Evolutionary conservation across 1,140 invertebrate species (phyloP), one percentile per base, ranked within the genome.

Genomic region (Drosophila repletoides): DNA sequence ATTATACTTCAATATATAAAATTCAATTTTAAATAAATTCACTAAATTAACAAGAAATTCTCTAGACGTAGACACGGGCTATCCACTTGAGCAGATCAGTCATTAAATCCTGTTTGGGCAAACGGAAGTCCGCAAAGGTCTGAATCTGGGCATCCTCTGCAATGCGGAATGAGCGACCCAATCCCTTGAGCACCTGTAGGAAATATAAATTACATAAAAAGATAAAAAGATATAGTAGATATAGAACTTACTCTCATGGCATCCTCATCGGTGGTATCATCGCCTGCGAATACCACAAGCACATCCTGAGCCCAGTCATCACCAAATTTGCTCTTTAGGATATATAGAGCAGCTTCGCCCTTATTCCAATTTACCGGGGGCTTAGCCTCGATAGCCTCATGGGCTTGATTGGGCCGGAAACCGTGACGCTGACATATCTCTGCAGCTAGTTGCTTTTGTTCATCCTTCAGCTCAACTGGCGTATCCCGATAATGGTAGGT

Each of bases 361-460:
- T 98, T 97, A 86, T 97, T 95, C 96, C 96, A 97, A 74, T 96
- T 93, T 0, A 97, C 96, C 1, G 96, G 96, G 5, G 96, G 96
- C 73, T 95, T 95, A 0, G 96, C 96, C 90, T 98, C 96, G 14
- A 97, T 93, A 0, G 96, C 96, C 77, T 95, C 96, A 86, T 96
- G 96, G 1, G 95, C 96, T 21, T 93, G 90, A 63, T 93, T 95
- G 2, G 95, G 93, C 67, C 93, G 93, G 88, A 97, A 97, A 1
- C 95, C 96, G 2, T 93, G 92, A 9, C 92, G 92, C 64, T 93
- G 92, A 76, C 97, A 97, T 29, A 97, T 91, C 38, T 92, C 91
- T 31, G 92, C 92, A 0, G 95, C 95, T 74, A 93, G 90, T 1
- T 93, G 91, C 2, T 93, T 92, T 73, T 95, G 92, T 2, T 91